Conservation (phyloP, 2,113 vertebrate species). For the Myotis brandtii region DNA sequence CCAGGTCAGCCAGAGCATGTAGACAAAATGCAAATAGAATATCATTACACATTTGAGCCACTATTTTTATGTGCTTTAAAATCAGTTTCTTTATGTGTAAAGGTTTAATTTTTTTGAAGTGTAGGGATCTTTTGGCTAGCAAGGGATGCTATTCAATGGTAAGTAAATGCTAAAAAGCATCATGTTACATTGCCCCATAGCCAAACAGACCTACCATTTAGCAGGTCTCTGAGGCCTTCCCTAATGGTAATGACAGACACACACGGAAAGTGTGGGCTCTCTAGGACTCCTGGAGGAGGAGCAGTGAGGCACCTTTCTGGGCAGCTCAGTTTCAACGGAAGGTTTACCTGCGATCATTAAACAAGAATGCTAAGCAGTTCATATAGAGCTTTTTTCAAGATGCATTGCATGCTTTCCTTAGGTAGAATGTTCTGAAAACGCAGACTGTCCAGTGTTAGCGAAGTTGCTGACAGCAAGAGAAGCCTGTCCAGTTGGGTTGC, state of each 20-base stretch:
- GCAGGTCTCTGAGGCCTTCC: background rate
- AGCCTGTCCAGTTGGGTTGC: background rate
- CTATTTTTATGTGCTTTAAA: slow-evolving; percentile 4
- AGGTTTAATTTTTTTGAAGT: background rate
- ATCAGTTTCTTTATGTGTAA: background rate
- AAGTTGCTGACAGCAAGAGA: background rate
- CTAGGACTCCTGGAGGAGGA: background rate
- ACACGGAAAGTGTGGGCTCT: background rate
- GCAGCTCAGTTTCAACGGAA: background rate
- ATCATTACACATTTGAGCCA: background rate
- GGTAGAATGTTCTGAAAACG: background rate
- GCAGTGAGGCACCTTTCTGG: accelerated
- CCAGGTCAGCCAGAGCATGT: background rate
- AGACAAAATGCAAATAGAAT: background rate
- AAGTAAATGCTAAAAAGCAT: background rate
- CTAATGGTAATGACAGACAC: background rate
- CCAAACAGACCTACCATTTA: background rate
- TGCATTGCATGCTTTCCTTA: background rate
- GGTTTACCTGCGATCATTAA: background rate
- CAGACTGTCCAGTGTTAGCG: background rate
- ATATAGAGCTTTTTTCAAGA: background rate
- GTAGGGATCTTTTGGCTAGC: background rate
- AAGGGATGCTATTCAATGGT: background rate
- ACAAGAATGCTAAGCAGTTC: background rate
- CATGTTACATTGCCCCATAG: background rate